Percentiles rank a stretch among this genome's conserved stretches.
phyloP scores from a whole-genome alignment of 2,888 invertebrate genomes.

The Callyntrura guangdongensis region DNA sequence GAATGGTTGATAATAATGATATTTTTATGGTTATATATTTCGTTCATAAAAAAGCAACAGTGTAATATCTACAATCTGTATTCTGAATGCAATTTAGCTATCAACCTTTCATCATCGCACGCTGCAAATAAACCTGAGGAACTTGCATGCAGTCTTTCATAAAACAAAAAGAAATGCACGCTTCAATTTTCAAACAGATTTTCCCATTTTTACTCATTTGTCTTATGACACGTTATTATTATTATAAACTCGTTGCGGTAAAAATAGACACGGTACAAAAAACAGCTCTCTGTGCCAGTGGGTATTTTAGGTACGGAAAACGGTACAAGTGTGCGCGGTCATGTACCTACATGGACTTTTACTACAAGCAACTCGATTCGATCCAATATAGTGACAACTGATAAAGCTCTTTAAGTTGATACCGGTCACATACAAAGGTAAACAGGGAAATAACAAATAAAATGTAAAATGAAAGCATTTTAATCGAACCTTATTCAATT shows the following conservation, averaged over 20 bases:
- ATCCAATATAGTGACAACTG: too few relatives aligned
- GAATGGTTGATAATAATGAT: not conserved
- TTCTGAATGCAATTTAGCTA: not conserved
- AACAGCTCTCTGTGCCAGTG: too few relatives aligned
- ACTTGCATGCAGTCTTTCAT: not conserved
- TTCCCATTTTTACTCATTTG: not conserved
- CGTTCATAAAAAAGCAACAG: not conserved
- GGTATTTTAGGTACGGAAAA: too few relatives aligned
- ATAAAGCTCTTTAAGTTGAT: too few relatives aligned
- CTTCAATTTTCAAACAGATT: slow-evolving; percentile 1
- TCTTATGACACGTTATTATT: not conserved
- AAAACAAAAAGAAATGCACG: not conserved
- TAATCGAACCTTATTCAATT: too few relatives aligned
- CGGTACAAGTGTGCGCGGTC: too few relatives aligned
- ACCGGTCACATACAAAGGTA: too few relatives aligned
- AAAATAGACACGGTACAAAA: not conserved
- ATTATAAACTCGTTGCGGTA: not conserved
- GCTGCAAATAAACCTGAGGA: not conserved
- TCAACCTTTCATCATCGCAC: slow-evolving; percentile 4
- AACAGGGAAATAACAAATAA: too few relatives aligned
- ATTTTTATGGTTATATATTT: slow-evolving; percentile 4
- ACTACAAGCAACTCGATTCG: too few relatives aligned
- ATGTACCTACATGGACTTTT: too few relatives aligned
- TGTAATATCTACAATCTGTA: too few relatives aligned
- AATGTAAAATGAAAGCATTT: too few relatives aligned